Percentiles rank a stretch among this genome's conserved stretches.
Conservation (phyloP, 2,797 vertebrate genomes). For the Melanogrammus aeglefinus region DNA sequence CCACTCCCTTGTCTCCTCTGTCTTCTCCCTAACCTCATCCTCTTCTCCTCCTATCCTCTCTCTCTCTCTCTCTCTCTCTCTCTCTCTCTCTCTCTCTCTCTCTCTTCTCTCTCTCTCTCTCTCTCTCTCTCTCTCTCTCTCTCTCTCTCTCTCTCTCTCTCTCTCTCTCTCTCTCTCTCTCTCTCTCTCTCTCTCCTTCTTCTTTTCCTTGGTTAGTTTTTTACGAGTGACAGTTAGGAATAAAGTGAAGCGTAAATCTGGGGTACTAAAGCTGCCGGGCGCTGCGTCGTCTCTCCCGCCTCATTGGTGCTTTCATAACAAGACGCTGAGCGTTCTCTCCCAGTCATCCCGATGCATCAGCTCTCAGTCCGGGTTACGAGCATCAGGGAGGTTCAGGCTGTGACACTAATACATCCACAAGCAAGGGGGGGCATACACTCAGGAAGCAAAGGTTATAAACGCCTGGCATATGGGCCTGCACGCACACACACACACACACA, state of each 20-base stretch:
- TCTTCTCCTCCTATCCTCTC: slow-evolving; percentile 13
- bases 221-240: slow-evolving; percentile 75
- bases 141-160: slow-evolving; percentile 50
- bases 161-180: slow-evolving; percentile 47
- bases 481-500: slow-evolving; percentile 12
- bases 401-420: slow-evolving; percentile 26
- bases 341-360: slow-evolving; percentile 63
- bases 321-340: slow-evolving; percentile 49
- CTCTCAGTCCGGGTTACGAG: slow-evolving; percentile 52
- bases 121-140: too few species aligned
- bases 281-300: slow-evolving; percentile 68
- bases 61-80: too few species aligned
- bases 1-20: background rate
- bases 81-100: too few species aligned
- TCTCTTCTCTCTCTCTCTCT: too few species aligned
- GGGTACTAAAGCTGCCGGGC: slow-evolving; percentile 75
- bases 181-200: slow-evolving; percentile 50
- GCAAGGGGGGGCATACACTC: background rate
- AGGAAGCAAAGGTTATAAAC: background rate
- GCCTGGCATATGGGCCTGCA: background rate
- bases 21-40: background rate
- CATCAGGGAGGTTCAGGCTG: slow-evolving; percentile 27
- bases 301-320: slow-evolving; percentile 63
- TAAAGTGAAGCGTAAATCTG: slow-evolving; percentile 75
- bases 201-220: slow-evolving; percentile 57